Evolutionary conservation across 64 coral and sea anemone species (phyloP).

Genomic region (Hydrozoanthus tunicans): DNA sequence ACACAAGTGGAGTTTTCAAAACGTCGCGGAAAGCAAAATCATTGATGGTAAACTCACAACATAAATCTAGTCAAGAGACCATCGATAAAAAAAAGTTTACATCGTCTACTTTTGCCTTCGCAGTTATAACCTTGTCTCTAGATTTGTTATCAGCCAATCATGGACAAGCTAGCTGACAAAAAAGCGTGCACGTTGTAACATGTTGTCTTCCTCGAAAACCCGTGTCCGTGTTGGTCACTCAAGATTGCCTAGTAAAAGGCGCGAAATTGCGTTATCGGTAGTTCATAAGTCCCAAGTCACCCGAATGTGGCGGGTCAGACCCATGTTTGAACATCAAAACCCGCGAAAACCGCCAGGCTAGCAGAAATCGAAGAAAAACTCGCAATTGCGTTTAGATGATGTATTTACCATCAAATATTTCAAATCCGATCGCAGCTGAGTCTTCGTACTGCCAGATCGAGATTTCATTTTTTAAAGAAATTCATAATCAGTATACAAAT

Average conservation of each 20-base stretch:
- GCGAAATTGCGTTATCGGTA: neutral
- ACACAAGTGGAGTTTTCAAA: neutral
- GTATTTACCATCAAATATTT: neutral
- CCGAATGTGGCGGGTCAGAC: neutral
- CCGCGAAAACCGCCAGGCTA: neutral
- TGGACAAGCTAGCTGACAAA: neutral
- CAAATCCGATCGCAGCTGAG: neutral
- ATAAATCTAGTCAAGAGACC: neutral
- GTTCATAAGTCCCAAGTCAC: neutral
- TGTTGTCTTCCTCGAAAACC: neutral
- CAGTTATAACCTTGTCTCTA: neutral
- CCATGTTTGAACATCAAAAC: neutral
- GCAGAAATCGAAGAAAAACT: neutral
- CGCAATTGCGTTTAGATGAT: neutral
- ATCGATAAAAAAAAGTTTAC: neutral
- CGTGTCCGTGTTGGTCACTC: neutral
- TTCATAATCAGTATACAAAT: too few relatives aligned
- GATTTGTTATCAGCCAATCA: neutral
- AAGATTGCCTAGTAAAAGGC: neutral
- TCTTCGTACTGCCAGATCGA: too few relatives aligned
- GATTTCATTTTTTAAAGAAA: too few relatives aligned
- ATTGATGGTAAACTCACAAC: neutral
- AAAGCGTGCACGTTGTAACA: neutral
- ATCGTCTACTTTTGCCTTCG: neutral
- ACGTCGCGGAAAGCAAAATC: neutral